Evolutionary conservation across 2,888 invertebrate species (phyloP), one percentile per base, ranked within the genome.

Genomic region (Timema cristinae): DNA sequence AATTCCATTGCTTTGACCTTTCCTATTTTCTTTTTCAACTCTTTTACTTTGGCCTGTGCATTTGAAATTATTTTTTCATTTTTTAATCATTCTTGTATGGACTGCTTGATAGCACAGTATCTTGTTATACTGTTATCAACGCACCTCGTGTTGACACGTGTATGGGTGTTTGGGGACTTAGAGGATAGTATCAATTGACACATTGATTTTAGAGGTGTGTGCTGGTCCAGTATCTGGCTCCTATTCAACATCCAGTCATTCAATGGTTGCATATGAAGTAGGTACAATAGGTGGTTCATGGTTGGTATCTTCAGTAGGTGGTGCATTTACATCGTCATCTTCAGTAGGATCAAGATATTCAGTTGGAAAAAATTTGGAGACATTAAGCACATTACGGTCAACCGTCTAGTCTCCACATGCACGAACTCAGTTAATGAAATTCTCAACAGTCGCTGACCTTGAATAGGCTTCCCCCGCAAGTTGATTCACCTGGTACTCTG

Each of bases 21-120:
- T 11, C 8, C n/a, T 7, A 13, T 59, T 59, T n/a, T 59, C 7
- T 16, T 59, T 59, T 59, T n/a, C 32, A 59, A 13, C 59, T 59
- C 15, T 59, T 59, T 16, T 16, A 59, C 59, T 59, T 59, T 59
- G 15, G 59, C 59, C 59, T 59, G n/a, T 59, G 59, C 15, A 59
- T 8, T 59, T 59, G 59, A 13, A 7, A 56, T 13, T 8, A 0
- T 13, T 59, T 59, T 13, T 13, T 13, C 59, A n/a, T 15, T 32
- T 59, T 32, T 0, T 6, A 56, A 56, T 56, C 56, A 7, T 56
- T 56, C 16, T 56, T 56, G 56, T 56, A 56, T 16, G 56, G 56
- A 7, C 15, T 59, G 59, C 59, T 59, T 11, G 59, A 13, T 0
- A 13, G 32, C 15, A 59, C 9, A 59, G 32, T 9, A 5, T 13